Percentiles rank a stretch among this genome's conserved stretches.
Conservation (phyloP, 1,140 invertebrate genomes). For the Ostrea edulis region DNA sequence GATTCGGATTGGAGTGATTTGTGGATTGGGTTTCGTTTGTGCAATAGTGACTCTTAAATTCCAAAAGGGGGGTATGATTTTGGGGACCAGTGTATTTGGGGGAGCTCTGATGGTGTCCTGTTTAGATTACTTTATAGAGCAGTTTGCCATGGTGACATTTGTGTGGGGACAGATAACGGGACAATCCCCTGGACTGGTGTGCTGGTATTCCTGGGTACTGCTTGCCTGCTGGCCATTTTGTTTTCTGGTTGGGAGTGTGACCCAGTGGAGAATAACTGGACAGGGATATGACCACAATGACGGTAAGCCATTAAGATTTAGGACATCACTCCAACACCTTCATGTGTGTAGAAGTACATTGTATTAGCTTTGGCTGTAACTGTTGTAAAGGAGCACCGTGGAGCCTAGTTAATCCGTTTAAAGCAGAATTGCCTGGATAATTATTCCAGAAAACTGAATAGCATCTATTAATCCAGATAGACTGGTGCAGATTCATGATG, state of each 20-base stretch:
- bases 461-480: too few relatives aligned
- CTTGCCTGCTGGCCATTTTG: conserved; percentile 87
- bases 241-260: conserved; percentile 84
- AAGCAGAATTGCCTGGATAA: too few relatives aligned
- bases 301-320: conserved; percentile 65
- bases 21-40: conserved; percentile 85
- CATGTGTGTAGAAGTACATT: too few relatives aligned
- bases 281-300: conserved; percentile 84
- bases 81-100: conserved; percentile 89
- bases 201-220: conserved; percentile 89
- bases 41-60: conserved; percentile 88
- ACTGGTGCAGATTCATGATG: too few relatives aligned
- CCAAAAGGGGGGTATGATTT: conserved; percentile 87
- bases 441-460: too few relatives aligned
- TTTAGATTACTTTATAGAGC: conserved; percentile 89
- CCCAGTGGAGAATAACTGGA: conserved; percentile 87
- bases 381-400: too few relatives aligned
- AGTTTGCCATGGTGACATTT: conserved; percentile 86
- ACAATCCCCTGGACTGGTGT: conserved; percentile 81
- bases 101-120: conserved; percentile 86
- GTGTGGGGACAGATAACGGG: conserved; percentile 82
- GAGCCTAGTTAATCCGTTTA: too few relatives aligned
- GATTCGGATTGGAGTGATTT: conserved; percentile 85
- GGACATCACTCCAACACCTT: not conserved
- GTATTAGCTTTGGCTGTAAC: too few relatives aligned